Evolutionary conservation across 1,140 invertebrate genomes (phyloP), one percentile per base, ranked within the genome.

Genomic region (Drosophila miranda): DNA sequence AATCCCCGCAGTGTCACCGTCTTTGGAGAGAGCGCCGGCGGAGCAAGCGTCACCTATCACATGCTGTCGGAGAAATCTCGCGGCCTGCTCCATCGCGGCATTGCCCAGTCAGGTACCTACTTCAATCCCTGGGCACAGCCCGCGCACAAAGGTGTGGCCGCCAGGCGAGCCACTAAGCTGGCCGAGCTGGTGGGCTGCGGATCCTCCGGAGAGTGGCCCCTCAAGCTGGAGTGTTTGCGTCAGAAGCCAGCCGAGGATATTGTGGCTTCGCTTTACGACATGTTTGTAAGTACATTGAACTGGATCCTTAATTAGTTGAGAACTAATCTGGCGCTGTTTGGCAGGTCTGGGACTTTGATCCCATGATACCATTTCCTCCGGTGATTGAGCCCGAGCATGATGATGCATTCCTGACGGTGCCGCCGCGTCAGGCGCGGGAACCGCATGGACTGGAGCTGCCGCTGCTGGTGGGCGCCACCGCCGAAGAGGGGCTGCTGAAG

Each of bases 81-180:
- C 91, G 95, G 95, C 11, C 77, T 96, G 3, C 95, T 96, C 64
- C 94, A 95, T 55, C 93, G 94, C 45, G 95, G 91, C 3, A 96
- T 97, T 58, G 94, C 95, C 0, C 94, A 96, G 91, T 96, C 95
- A 81, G 96, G 96, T 2, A 96, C 95, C 1, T 94, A 95, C 2
- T 90, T 96, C 7, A 95, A 94, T 79, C 93, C 95, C 0, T 98
- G 96, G 96, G 94, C 95, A 0, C 92, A 96, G 51, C 93, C 95
- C 0, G 91, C 92, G 7, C 92, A 91, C 53, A 90, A 94, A 23
- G 93, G 93, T 9, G 91, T 94, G 59, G 93, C 94, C 0, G 90
- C 92, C 7, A 82, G 92, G 8, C 94, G 95, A 67, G 94, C 95
- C 0, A 90, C 92, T 45, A 93, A 93, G 55, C 78, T 97, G 19